Conservation (phyloP, 23 tunicate species). For the Phallusia fumigata region DNA sequence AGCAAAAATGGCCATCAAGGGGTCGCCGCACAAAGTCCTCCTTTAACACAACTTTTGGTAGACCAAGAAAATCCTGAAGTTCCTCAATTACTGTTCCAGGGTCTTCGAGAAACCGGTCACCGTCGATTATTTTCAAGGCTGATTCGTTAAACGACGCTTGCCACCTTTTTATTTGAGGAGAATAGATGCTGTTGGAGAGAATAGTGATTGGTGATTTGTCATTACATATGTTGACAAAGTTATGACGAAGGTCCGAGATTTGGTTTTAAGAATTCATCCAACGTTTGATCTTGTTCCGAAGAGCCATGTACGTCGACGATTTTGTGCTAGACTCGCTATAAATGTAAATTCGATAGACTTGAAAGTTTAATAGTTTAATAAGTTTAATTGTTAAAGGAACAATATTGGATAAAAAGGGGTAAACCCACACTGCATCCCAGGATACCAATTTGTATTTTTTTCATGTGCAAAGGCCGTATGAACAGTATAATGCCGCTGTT, state of each 20-base stretch:
- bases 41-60: constrained; percentile 39
- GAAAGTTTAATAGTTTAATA: constrained; percentile 13
- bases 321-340: too few relatives aligned
- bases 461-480: too few relatives aligned
- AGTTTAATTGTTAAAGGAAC: too few relatives aligned
- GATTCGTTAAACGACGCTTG: constrained; percentile 8
- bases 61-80: constrained; percentile 34
- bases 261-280: neutral
- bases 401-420: too few relatives aligned
- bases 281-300: neutral
- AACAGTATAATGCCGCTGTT: too few relatives aligned
- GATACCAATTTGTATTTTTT: too few relatives aligned
- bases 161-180: constrained; percentile 29
- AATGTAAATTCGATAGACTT: too few relatives aligned
- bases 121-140: constrained; percentile 34
- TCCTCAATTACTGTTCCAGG: constrained; percentile 45
- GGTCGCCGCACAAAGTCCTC: constrained; percentile 53
- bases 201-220: neutral
- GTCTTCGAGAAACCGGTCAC: constrained; percentile 19
- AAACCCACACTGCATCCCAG: too few relatives aligned
- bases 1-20: constrained; percentile 37
- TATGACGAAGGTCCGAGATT: neutral
- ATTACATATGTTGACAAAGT: neutral
- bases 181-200: constrained; percentile 19
- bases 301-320: too few relatives aligned